phyloP scores from a whole-genome alignment of 2,888 invertebrate species.

The Oscheius onirici region DNA sequence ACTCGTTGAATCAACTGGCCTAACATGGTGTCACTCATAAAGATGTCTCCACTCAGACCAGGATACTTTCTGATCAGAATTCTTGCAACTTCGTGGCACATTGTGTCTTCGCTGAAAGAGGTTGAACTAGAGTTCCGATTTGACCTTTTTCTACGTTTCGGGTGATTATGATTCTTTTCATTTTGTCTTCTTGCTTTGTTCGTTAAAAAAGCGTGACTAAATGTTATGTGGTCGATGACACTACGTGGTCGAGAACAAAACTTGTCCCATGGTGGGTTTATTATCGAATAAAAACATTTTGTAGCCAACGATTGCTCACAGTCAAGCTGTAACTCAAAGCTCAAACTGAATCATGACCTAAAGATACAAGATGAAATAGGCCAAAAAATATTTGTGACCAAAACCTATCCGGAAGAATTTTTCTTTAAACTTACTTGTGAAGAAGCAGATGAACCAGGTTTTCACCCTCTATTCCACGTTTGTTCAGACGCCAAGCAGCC shows the following conservation, averaged over 20 bases:
- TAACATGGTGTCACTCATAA: conserved; percentile 95
- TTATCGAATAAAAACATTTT: no score
- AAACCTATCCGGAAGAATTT: no score
- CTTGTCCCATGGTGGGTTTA: no score
- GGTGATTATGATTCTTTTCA: not conserved
- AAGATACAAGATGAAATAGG: no score
- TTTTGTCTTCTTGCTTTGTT: no score
- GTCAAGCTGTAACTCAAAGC: no score
- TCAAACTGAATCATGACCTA: no score
- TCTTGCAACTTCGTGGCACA: conserved; percentile 79
- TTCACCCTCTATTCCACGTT: conserved; percentile 92
- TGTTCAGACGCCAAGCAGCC: conserved; percentile 97
- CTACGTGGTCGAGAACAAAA: not conserved
- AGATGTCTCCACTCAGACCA: conserved; percentile 88
- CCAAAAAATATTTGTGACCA: no score
- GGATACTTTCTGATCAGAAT: conserved; percentile 78
- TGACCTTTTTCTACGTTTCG: not conserved
- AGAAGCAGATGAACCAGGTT: conserved; percentile 91
- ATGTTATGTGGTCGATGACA: no score
- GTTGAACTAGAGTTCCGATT: no score
- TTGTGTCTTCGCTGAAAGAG: conserved; percentile 51
- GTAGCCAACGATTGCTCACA: no score
- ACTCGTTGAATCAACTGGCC: conserved; percentile 77
- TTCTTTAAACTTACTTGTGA: conserved; percentile 83
- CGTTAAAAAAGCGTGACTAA: no score